Conservation (phyloP, 2,888 invertebrate species). For the Dichetophora obliterata region DNA sequence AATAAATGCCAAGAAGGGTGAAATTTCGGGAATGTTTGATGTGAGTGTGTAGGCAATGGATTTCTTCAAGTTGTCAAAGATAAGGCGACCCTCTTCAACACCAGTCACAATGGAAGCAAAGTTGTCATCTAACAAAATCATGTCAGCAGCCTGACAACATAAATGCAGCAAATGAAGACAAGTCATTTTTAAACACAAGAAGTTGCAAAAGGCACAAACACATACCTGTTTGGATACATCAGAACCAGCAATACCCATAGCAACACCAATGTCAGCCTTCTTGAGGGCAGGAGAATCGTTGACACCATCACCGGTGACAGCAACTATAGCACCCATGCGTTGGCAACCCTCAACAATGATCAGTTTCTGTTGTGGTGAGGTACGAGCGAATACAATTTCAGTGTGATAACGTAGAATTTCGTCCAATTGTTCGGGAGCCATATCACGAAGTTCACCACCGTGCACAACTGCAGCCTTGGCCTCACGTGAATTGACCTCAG, state of each 20-base stretch:
- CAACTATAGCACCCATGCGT: slow-evolving; percentile 91
- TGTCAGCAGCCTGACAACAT: slow-evolving; percentile 90
- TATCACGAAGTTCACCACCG: slow-evolving; percentile 89
- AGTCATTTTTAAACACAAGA: not conserved
- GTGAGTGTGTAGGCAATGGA: slow-evolving; percentile 97
- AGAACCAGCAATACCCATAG: slow-evolving; percentile 95
- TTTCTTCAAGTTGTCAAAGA: slow-evolving; percentile 98
- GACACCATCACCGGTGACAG: slow-evolving; percentile 93
- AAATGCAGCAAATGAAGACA: not conserved
- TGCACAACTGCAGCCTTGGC: slow-evolving; percentile 93
- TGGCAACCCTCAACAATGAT: slow-evolving; percentile 95
- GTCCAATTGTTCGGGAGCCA: slow-evolving; percentile 88
- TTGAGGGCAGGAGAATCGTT: slow-evolving; percentile 94
- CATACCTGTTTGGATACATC: slow-evolving; percentile 92
- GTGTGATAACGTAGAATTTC: slow-evolving; percentile 94
- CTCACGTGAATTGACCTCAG: slow-evolving; percentile 90
- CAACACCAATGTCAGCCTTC: slow-evolving; percentile 93
- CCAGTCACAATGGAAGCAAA: slow-evolving; percentile 98
- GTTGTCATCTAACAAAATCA: slow-evolving; percentile 98
- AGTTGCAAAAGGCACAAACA: slow-evolving; percentile 40
- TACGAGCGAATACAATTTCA: slow-evolving; percentile 96
- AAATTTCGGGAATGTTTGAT: slow-evolving; percentile 98
- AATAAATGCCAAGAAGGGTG: slow-evolving; percentile 97
- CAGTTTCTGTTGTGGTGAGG: slow-evolving; percentile 95
- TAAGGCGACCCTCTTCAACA: slow-evolving; percentile 93